These are phyloP conservation scores for Stichopus chloronotus DNA, from an alignment of 35 echinoderm and acorn worm genomes.

Conservation along the genomic window DNA sequence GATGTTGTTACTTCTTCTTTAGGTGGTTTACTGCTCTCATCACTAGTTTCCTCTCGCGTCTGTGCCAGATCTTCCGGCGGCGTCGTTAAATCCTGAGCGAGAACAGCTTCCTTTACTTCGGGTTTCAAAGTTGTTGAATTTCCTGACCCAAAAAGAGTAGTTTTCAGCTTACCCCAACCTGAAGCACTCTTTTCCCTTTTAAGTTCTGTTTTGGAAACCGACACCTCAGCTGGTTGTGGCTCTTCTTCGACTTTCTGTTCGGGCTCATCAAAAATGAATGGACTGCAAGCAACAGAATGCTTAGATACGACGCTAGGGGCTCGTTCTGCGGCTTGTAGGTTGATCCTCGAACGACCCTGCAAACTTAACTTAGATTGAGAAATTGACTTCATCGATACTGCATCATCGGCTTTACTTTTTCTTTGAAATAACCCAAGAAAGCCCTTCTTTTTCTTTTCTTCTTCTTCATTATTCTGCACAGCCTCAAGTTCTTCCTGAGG, in stretches of 20 bases:
- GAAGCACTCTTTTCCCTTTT: not conserved
- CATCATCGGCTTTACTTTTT: constrained; percentile 12
- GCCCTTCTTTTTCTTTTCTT: constrained; percentile 32
- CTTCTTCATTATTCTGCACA: constrained; percentile 19
- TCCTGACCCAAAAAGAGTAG: constrained; percentile 19
- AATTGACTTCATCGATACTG: constrained; percentile 3
- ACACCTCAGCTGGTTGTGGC: not conserved
- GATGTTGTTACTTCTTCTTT: not conserved
- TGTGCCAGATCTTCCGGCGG: not conserved
- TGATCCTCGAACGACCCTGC: not conserved
- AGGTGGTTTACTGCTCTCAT: not conserved
- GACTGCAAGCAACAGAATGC: constrained; percentile 41
- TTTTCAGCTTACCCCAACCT: constrained; percentile 43
- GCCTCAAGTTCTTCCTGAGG: not conserved
- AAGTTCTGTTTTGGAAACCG: not conserved
- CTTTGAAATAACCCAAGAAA: constrained; percentile 9
- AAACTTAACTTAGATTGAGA: constrained; percentile 26
- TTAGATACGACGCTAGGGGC: not conserved
- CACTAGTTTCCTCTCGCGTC: not conserved
- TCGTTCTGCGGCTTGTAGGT: constrained; percentile 22
- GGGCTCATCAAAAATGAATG: constrained; percentile 20
- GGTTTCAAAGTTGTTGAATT: not conserved
- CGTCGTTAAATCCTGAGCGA: not conserved
- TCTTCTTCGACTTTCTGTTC: not conserved
- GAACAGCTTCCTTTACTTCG: constrained; percentile 16